Base-by-base conservation (phyloP, 2,888 invertebrate species). In the Acanthacorydalis orientalis region DNA sequence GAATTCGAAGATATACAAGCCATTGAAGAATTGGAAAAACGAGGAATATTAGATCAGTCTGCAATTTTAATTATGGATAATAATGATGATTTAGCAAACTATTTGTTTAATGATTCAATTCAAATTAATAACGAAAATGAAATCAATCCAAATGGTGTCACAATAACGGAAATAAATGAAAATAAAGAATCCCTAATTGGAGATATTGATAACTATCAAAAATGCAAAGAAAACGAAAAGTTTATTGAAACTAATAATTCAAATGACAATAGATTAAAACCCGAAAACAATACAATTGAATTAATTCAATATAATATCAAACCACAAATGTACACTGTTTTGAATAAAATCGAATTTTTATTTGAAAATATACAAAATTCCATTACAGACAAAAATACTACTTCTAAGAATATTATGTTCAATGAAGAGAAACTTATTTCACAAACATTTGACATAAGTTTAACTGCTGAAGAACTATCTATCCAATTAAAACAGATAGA, bases 121-220 rank as follows among this genome's bases (percentile, higher is more conserved):
- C n/a, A 37, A 12, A 37, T 37, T 12, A 10, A 37, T 7, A 7
- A 52, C 32, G 49, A 52, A 46, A 45, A 50, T 41, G 43, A 31
- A 14, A 45, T 51, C n/a, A 14, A 37, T 4, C 37, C 10, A n/a
- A 32, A 31, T 8, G n/a, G 23, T 31, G 12, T 37, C 39, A 40
- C 47, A 46, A 16, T 11, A 31, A 43, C 35, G 11, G 42, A 45
- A 43, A 40, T 51, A 32, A 42, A 43, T 31, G 51, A 53, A 44
- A 48, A 51, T 44, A 48, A 53, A 37, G 44, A 47, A 32, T 50
- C 52, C 32, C 44, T 52, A 49, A 46, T 50, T 1, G 43, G 40
- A 23, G 50, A 46, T 6, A 34, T 38, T 15, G 14, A 39, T 7
- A 37, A 23, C 31, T 11, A 9, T 31, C n/a, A 37, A n/a, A n/a